A percentile compares a stretch with the other conserved stretches of the same genome.
phyloP scores from a whole-genome alignment of 2,797 vertebrate species.

The Platalea minor region DNA sequence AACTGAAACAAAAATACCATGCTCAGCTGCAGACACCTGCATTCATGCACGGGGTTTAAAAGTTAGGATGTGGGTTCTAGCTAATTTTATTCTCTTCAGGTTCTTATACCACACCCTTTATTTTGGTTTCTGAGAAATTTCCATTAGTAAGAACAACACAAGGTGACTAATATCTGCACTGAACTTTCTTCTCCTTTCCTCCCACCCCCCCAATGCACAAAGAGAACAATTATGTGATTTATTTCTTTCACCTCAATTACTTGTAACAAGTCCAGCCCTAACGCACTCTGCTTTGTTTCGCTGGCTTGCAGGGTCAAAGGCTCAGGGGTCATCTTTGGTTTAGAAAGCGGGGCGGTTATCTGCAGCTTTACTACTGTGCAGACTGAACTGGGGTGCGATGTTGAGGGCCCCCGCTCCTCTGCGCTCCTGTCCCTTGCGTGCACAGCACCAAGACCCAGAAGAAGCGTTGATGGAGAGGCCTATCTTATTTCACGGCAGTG shows the following conservation, averaged over 20 bases:
- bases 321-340: conserved; percentile 14
- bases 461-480: not conserved
- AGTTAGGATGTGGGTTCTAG: conserved; percentile 51
- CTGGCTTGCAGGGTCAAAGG: not conserved
- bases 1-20: conserved; percentile 52
- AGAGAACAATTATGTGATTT: conserved; percentile 36
- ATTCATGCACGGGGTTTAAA: conserved; percentile 2
- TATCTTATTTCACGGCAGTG: not conserved
- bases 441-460: not conserved
- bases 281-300: not conserved
- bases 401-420: not conserved
- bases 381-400: not conserved
- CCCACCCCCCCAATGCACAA: not conserved
- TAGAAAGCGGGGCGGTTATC: not conserved
- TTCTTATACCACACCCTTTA: conserved; percentile 29
- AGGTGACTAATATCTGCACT: conserved; percentile 39
- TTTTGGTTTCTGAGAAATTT: conserved; percentile 53
- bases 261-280: not conserved
- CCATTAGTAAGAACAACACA: conserved; percentile 53
- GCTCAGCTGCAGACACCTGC: conserved; percentile 66
- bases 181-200: conserved; percentile 40
- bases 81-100: conserved; percentile 33
- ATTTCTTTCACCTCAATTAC: conserved; percentile 29
- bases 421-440: rapidly evolving
- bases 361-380: not conserved